Conservation (phyloP, 2,888 invertebrate genomes). For the Torymus tubicola region DNA sequence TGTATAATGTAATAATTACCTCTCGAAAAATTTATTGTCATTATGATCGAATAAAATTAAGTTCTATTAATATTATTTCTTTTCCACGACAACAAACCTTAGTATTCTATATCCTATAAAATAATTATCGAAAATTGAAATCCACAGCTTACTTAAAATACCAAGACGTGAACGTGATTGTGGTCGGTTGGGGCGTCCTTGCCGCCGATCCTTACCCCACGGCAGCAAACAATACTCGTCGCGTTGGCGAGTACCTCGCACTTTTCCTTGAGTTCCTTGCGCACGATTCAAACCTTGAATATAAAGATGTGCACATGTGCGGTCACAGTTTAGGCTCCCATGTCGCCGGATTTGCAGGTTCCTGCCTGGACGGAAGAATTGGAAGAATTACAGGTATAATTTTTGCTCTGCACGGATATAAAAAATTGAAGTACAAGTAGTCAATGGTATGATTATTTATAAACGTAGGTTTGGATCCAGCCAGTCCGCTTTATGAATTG, state of each 20-base stretch:
- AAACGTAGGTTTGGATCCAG: conserved; percentile 80
- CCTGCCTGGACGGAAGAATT: conserved; percentile 67
- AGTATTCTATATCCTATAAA: no score
- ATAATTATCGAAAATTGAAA: no score
- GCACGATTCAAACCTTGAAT: conserved; percentile 69
- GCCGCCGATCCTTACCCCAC: conserved; percentile 66
- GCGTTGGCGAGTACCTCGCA: conserved; percentile 68
- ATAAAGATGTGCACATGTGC: conserved; percentile 71
- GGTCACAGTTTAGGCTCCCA: conserved; percentile 76
- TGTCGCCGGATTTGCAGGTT: conserved; percentile 71
- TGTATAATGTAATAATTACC: no score
- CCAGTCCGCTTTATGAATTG: conserved; percentile 81
- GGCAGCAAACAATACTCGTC: conserved; percentile 69
- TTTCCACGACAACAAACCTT: no score
- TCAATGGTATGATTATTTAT: not conserved
- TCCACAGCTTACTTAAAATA: conserved; percentile 67
- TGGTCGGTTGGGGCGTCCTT: conserved; percentile 69
- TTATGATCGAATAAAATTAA: no score
- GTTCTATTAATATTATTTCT: no score
- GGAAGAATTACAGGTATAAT: conserved; percentile 76
- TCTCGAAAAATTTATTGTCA: no score
- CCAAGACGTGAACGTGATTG: conserved; percentile 71
- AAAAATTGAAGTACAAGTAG: no score
- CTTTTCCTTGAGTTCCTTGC: conserved; percentile 68
- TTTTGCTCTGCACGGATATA: not conserved